Evolutionary conservation across 2,113 vertebrate species (phyloP).

Genomic region (Peromyscus polionotus): DNA sequence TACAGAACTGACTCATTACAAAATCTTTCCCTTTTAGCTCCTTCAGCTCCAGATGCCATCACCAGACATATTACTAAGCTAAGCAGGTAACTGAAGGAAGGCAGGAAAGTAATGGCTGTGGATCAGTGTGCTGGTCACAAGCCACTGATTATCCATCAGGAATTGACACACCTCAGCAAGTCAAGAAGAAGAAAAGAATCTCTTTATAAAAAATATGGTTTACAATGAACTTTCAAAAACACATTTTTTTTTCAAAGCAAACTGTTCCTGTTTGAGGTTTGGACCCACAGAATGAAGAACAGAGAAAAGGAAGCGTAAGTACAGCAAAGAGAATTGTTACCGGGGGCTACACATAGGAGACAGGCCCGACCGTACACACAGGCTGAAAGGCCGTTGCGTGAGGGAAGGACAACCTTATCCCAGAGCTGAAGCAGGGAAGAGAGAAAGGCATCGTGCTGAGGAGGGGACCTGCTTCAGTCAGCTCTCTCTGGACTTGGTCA

Average conservation of each 20-base stretch:
- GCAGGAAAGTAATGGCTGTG: background rate
- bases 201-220: conserved; percentile 56
- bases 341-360: background rate
- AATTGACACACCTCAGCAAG: conserved; percentile 45
- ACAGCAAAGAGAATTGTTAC: background rate
- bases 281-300: background rate
- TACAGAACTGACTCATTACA: background rate
- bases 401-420: conserved; percentile 10
- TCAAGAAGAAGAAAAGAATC: conserved; percentile 10
- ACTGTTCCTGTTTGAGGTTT: background rate
- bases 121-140: background rate
- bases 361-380: background rate
- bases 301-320: background rate
- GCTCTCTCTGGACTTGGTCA: background rate
- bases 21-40: conserved; percentile 2
- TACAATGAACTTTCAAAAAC: conserved; percentile 36
- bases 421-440: background rate
- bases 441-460: background rate
- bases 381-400: background rate
- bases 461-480: background rate
- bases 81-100: background rate
- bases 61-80: background rate
- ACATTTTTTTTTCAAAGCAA: conserved; percentile 58
- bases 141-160: background rate
- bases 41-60: background rate